Conservation (phyloP, 2,888 invertebrate species). For the Nymphalis c-album region DNA sequence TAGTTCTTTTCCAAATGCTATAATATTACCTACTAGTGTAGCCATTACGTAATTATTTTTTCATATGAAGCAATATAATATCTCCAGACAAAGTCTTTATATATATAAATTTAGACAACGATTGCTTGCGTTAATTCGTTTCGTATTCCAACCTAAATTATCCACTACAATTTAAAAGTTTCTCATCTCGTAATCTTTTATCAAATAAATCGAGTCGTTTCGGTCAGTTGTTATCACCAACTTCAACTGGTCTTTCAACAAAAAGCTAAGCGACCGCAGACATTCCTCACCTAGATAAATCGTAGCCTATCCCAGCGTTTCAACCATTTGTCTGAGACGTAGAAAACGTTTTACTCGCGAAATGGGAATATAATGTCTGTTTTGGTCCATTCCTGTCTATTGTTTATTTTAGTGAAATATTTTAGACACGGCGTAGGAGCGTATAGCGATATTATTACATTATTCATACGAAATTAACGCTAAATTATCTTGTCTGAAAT, state of each 20-base stretch:
- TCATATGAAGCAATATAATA: no score
- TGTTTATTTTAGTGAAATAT: constrained; percentile 5
- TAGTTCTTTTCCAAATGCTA: no score
- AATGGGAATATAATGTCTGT: constrained; percentile 15
- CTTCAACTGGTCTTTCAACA: constrained; percentile 12
- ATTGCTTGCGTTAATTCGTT: neutral
- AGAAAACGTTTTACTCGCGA: constrained; percentile 11
- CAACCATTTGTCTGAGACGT: constrained; percentile 27
- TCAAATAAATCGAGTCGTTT: constrained; percentile 17
- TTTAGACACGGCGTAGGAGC: neutral
- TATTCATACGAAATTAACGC: neutral
- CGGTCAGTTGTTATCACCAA: constrained; percentile 13
- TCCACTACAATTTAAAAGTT: neutral
- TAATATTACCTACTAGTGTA: no score
- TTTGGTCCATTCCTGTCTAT: neutral
- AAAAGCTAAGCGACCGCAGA: constrained; percentile 32
- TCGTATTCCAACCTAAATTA: neutral
- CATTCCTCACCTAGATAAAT: constrained; percentile 38
- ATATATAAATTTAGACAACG: no score
- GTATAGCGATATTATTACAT: neutral
- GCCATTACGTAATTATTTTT: no score
- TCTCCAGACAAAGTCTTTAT: no score
- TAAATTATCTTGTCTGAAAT: constrained; percentile 2
- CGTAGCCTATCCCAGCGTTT: constrained; percentile 28
- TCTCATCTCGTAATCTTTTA: constrained; percentile 4